Evolutionary conservation across 2,113 vertebrate genomes (phyloP), one percentile per base, ranked within the genome.

Genomic region (Glaucomys volans): DNA sequence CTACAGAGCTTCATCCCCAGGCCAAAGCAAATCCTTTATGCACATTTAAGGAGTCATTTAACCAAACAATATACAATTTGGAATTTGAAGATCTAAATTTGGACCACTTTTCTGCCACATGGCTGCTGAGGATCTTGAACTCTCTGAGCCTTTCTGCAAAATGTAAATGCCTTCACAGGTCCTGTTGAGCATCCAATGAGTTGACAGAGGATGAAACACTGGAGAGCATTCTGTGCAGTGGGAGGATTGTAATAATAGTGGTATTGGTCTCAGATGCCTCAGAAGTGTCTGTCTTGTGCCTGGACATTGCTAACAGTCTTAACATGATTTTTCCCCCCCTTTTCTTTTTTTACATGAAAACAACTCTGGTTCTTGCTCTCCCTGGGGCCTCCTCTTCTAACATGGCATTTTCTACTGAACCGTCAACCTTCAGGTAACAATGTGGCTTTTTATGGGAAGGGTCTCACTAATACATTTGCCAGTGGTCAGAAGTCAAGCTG

Each of bases 131-230:
- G 13, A 8, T n/a, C n/a, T 72, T 37, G 8, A n/a, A 22, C n/a
- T 54, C 57, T 52, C 44, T 59, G 30, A 79, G 66, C 22, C 79
- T 67, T 16, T 57, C 67, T 47, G 62, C 35, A 50, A 62, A 82
- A 59, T 50, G 9, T 26, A 62, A 17, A 24, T 0, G 0, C 52
- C 64, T 37, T 17, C 18, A 52, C 12, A 32, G 42, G 42, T 66
- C 77, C 17, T 40, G 57, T 18, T 1, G 40, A 90, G 79, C 66
- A 32, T 37, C 37, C 47, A 4, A 14, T 1, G 4, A 69, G 35
- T 5, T 0, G 0, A 2, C 13, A 11, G 24, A 32, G 26, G 35
- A 3, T 4, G 1, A 71, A 57, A 47, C 20, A 7, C 72, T 22
- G 10, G 67, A 75, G 42, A 17, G 28, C 59, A 0, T 26, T 64